Conservation (phyloP, 2,888 invertebrate genomes). For the Hoplodrina ambigua region DNA sequence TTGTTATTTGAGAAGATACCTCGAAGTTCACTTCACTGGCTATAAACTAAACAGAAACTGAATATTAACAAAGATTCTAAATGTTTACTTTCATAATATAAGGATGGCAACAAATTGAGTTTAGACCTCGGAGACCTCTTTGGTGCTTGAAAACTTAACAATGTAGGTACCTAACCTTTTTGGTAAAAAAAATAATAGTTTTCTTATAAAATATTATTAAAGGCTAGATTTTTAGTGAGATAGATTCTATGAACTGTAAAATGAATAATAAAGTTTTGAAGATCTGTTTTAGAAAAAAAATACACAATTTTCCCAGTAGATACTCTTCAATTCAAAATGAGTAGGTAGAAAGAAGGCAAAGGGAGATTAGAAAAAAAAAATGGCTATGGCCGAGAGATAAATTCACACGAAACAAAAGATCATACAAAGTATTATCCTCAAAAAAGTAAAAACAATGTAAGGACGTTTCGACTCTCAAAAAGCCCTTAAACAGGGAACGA, state of each 20-base stretch:
- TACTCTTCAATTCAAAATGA: background rate
- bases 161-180: slow-evolving; percentile 9
- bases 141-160: slow-evolving; percentile 39
- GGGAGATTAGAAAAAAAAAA: background rate
- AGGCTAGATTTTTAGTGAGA: no score
- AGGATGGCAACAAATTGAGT: slow-evolving; percentile 20
- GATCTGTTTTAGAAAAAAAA: background rate
- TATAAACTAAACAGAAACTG: slow-evolving; percentile 57
- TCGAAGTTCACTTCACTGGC: slow-evolving; percentile 54
- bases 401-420: slow-evolving; percentile 52
- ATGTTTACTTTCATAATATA: slow-evolving; percentile 47
- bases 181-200: background rate
- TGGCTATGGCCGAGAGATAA: background rate
- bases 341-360: background rate
- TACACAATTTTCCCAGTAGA: background rate
- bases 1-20: slow-evolving; percentile 35
- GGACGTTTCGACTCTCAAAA: slow-evolving; percentile 60
- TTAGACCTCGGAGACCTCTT: slow-evolving; percentile 30
- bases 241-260: no score
- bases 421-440: slow-evolving; percentile 35
- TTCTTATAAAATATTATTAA: no score
- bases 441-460: slow-evolving; percentile 44
- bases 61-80: slow-evolving; percentile 52
- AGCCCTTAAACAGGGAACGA: slow-evolving; percentile 60
- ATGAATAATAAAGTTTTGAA: no score